Conservation (phyloP, 2,797 vertebrate species). For the Alauda arvensis region DNA sequence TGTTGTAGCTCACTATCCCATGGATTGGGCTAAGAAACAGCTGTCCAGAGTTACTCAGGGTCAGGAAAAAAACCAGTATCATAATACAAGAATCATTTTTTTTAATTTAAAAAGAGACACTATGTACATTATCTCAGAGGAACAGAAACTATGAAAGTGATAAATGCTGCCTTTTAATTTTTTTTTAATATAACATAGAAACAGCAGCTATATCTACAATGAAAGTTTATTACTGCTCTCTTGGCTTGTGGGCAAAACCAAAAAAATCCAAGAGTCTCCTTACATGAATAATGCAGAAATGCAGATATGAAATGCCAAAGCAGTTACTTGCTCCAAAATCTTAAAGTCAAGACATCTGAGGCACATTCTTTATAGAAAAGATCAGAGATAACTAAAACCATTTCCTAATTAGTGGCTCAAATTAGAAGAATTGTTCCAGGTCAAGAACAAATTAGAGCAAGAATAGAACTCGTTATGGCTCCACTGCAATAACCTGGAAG, state of each 20-base stretch:
- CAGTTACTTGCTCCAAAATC: conserved; percentile 10
- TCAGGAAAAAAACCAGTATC: neutral
- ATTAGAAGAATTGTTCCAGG: conserved; percentile 45
- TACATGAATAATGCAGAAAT: conserved; percentile 30
- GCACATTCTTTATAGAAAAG: conserved; percentile 16
- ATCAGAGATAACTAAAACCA: conserved; percentile 33
- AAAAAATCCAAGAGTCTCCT: neutral
- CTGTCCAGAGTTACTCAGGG: neutral
- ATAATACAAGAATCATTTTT: neutral
- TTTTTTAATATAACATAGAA: neutral
- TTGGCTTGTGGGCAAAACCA: neutral
- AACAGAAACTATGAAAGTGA: neutral
- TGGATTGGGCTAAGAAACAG: neutral
- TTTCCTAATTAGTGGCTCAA: conserved; percentile 47
- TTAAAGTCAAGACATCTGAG: conserved; percentile 11
- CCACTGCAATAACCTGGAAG: conserved; percentile 9
- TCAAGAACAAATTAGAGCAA: conserved; percentile 55
- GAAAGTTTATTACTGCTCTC: neutral
- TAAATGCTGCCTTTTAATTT: neutral
- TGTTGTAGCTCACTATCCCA: neutral
- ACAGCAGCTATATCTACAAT: neutral
- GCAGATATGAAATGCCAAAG: conserved; percentile 10
- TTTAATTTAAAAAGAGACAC: neutral
- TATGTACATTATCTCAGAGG: neutral
- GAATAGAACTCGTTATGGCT: conserved; percentile 13